Evolutionary conservation across 2,113 vertebrate genomes (phyloP).

Genomic region (Vulpes ferrilata): DNA sequence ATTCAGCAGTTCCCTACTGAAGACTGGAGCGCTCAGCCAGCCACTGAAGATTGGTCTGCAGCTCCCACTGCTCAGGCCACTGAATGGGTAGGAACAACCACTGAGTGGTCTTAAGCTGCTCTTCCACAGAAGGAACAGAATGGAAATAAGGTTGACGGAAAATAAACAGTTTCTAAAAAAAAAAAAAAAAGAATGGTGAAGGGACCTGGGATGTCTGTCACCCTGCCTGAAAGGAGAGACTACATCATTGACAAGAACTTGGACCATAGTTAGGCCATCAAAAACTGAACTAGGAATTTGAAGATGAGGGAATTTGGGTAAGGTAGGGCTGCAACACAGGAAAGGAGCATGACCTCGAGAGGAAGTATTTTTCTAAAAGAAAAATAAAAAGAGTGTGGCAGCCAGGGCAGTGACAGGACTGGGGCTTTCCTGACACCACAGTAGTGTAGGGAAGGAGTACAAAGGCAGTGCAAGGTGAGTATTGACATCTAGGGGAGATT

Average conservation of each 20-base stretch:
- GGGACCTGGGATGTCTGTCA: neutral
- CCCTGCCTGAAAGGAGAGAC: neutral
- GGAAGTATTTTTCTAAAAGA: neutral
- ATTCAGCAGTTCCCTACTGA: too few species aligned
- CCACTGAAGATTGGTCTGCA: too few species aligned
- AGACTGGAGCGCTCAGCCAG: too few species aligned
- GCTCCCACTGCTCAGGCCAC: too few species aligned
- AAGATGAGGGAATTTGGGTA: neutral
- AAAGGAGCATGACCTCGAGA: neutral
- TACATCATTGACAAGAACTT: neutral
- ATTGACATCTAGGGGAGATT: neutral
- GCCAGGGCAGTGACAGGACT: neutral
- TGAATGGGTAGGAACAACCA: too few species aligned
- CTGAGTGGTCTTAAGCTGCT: too few species aligned
- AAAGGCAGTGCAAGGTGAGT: neutral
- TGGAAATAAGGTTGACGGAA: too few species aligned
- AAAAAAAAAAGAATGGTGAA: accelerated
- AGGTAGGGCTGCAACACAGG: accelerated
- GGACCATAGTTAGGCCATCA: neutral
- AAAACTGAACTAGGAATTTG: neutral
- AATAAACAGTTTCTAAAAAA: too few species aligned
- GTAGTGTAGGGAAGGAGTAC: neutral
- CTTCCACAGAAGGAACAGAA: too few species aligned
- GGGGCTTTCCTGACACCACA: accelerated
- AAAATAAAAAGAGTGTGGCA: neutral